phyloP scores from a whole-genome alignment of 1,140 invertebrate species.

The Pararge aegeria region DNA sequence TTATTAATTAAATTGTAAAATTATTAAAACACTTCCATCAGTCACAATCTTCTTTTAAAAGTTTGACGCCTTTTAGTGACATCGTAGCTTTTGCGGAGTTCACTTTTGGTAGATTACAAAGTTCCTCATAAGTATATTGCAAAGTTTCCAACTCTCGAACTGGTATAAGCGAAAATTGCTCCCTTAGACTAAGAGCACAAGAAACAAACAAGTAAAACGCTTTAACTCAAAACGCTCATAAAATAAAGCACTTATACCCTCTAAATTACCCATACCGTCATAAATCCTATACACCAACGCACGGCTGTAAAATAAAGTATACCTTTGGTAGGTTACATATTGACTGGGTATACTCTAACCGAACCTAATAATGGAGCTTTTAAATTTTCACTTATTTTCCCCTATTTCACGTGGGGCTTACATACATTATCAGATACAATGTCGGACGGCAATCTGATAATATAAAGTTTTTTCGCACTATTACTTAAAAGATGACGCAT shows the following conservation, averaged over 20 bases:
- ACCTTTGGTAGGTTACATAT: conserved; percentile 18
- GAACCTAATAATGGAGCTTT: conserved; percentile 1
- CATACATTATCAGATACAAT: neutral
- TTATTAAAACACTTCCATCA: too few species aligned
- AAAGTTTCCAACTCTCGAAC: neutral
- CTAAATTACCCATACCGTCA: conserved; percentile 35
- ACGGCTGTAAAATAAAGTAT: conserved; percentile 29
- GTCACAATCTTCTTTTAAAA: neutral
- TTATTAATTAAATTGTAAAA: too few species aligned
- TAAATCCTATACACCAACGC: conserved; percentile 32
- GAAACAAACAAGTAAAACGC: conserved; percentile 32
- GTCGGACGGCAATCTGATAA: neutral
- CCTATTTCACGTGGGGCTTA: neutral
- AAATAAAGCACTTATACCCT: conserved; percentile 39
- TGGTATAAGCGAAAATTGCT: neutral
- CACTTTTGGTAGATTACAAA: neutral
- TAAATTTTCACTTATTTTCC: neutral
- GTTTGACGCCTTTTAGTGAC: neutral
- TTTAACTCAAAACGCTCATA: conserved; percentile 36
- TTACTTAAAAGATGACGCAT: too few species aligned
- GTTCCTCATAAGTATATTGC: neutral
- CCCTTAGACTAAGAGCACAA: conserved; percentile 15
- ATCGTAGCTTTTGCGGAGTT: neutral
- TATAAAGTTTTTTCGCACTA: neutral
- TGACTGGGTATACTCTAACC: conserved; percentile 12